Conservation (phyloP, 1,140 invertebrate genomes). For the Neuroterus valhalla region DNA sequence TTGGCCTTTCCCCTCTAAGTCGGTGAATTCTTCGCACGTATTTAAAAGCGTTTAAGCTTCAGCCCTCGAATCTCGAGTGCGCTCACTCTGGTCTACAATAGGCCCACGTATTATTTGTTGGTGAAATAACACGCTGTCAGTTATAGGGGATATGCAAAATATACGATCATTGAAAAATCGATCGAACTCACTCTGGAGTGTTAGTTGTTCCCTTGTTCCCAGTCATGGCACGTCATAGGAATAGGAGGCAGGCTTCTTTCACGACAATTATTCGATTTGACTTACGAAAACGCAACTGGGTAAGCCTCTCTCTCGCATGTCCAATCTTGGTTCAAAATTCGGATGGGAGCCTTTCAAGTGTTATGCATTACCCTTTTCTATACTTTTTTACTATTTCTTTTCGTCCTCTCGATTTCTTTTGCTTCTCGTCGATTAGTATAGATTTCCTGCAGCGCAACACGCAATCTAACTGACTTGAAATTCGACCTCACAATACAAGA, state of each 20-base stretch:
- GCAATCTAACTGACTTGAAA: slow-evolving; percentile 27
- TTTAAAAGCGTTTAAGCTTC: slow-evolving; percentile 63
- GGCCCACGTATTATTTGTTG: slow-evolving; percentile 69
- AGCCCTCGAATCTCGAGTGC: slow-evolving; percentile 34
- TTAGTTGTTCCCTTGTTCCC: slow-evolving; percentile 29
- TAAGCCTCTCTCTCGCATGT: slow-evolving; percentile 24
- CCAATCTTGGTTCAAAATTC: slow-evolving; percentile 13
- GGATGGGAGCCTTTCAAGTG: background rate
- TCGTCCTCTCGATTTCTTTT: slow-evolving; percentile 19
- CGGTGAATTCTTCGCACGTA: slow-evolving; percentile 53
- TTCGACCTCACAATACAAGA: background rate
- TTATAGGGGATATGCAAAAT: slow-evolving; percentile 68
- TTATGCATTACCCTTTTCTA: slow-evolving; percentile 27
- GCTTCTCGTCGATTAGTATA: background rate
- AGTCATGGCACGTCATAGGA: slow-evolving; percentile 44
- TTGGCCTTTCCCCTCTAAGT: slow-evolving; percentile 1
- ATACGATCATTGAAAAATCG: slow-evolving; percentile 60
- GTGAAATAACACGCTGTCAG: slow-evolving; percentile 72
- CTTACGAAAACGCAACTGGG: background rate
- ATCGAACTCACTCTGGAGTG: slow-evolving; percentile 49
- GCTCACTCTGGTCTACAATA: slow-evolving; percentile 55
- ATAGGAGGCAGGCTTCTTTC: background rate
- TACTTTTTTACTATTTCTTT: slow-evolving; percentile 26
- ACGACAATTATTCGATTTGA: slow-evolving; percentile 19
- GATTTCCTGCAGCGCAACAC: slow-evolving; percentile 12